phyloP scores from a whole-genome alignment of 2,113 vertebrate species.

The Hippoglossus stenolepis region DNA sequence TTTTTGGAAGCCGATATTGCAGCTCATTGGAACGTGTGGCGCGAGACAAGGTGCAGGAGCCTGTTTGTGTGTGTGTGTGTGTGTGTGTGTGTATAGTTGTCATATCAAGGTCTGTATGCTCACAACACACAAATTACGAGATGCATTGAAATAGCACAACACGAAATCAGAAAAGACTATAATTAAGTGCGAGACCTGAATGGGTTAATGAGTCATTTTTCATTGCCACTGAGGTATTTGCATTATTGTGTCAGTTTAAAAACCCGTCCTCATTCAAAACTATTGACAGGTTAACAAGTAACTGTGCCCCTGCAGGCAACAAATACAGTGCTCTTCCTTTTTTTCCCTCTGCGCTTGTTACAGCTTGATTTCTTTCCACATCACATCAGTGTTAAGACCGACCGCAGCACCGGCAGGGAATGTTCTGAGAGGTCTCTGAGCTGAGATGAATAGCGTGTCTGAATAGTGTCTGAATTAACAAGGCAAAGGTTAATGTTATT shows the following conservation, averaged over 20 bases:
- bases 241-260: conserved; percentile 70
- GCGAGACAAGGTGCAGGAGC: conserved; percentile 33
- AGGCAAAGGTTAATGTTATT: conserved; percentile 85
- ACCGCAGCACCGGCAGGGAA: conserved; percentile 53
- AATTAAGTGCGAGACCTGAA: conserved; percentile 70
- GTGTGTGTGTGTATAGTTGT: conserved; percentile 7
- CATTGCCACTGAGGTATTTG: conserved; percentile 53
- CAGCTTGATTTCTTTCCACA: conserved; percentile 37
- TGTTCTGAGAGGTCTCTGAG: conserved; percentile 57
- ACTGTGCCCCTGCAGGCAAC: conserved; percentile 29
- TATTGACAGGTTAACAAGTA: conserved; percentile 34
- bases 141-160: conserved; percentile 69
- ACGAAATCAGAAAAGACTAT: conserved; percentile 58
- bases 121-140: conserved; percentile 73
- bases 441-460: conserved; percentile 64
- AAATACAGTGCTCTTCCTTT: conserved; percentile 14
- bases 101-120: conserved; percentile 26
- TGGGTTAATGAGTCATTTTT: conserved; percentile 75
- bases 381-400: conserved; percentile 25
- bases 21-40: conserved; percentile 56
- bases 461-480: conserved; percentile 73
- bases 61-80: conserved; percentile 7
- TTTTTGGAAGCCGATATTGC: conserved; percentile 52
- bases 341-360: conserved; percentile 9
- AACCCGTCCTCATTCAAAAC: conserved; percentile 44